phyloP scores from a whole-genome alignment of 2,888 invertebrate genomes.

The Germaria angustata region DNA sequence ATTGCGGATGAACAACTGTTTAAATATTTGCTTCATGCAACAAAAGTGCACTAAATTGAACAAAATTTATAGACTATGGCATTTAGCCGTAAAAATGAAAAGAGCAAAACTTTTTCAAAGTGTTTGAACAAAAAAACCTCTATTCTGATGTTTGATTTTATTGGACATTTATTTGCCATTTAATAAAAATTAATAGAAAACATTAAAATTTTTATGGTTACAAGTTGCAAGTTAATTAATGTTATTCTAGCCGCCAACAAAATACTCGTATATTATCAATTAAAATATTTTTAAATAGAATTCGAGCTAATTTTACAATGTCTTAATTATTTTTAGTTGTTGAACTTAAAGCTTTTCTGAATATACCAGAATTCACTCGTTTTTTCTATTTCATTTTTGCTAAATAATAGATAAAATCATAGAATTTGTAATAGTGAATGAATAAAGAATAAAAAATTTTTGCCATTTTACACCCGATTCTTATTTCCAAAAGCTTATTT shows the following conservation, averaged over 20 bases:
- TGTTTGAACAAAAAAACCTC: conserved; percentile 12
- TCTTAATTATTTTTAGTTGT: neutral
- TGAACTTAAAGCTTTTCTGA: too few relatives aligned
- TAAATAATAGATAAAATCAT: too few relatives aligned
- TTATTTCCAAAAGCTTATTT: too few relatives aligned
- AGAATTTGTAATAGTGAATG: too few relatives aligned
- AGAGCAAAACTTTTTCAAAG: neutral
- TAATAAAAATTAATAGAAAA: neutral
- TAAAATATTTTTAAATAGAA: neutral
- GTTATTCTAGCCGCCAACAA: neutral
- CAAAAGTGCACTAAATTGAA: conserved; percentile 30
- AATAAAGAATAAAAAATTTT: too few relatives aligned
- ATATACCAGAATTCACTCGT: too few relatives aligned
- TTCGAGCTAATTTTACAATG: neutral
- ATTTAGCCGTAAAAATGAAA: neutral
- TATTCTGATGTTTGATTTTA: neutral
- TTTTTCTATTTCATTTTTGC: too few relatives aligned
- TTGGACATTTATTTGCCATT: neutral
- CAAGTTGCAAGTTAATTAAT: neutral
- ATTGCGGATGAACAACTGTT: conserved; percentile 30
- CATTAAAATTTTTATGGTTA: neutral
- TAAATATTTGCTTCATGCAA: conserved; percentile 40
- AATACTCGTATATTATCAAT: too few relatives aligned
- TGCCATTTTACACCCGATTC: too few relatives aligned
- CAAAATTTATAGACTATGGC: conserved; percentile 25